Percentiles rank a stretch among this genome's conserved stretches.
Conservation (phyloP, 2,888 invertebrate genomes). For the Acrobeloides nanus region DNA sequence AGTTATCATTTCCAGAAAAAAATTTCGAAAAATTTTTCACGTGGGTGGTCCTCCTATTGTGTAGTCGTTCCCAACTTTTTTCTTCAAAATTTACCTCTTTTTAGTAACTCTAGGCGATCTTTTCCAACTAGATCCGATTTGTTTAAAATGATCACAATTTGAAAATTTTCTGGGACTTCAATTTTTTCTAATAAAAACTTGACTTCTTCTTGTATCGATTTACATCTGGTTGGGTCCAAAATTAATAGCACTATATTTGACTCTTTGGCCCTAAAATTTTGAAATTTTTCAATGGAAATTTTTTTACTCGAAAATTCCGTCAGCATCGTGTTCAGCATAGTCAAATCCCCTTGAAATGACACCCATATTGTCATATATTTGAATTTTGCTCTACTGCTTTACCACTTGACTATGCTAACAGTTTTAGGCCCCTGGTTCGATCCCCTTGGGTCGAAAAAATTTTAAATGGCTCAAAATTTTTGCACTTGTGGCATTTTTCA, state of each 20-base stretch:
- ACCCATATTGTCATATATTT: background rate
- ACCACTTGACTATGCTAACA: too few relatives aligned
- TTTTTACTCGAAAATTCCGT: slow-evolving; percentile 4
- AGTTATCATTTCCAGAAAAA: too few relatives aligned
- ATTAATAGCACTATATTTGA: slow-evolving; percentile 38
- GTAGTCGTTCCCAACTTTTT: too few relatives aligned
- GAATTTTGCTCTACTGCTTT: too few relatives aligned
- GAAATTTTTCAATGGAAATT: background rate
- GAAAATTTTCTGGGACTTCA: background rate
- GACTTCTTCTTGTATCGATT: slow-evolving; percentile 12
- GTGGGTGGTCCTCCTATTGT: too few relatives aligned
- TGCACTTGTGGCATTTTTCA: too few relatives aligned
- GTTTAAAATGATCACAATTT: slow-evolving; percentile 19
- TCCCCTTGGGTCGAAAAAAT: too few relatives aligned
- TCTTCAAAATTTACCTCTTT: slow-evolving; percentile 3
- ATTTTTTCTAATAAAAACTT: slow-evolving; percentile 5
- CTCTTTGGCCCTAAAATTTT: slow-evolving; percentile 24
- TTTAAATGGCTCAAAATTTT: too few relatives aligned
- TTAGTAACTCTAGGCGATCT: slow-evolving; percentile 1
- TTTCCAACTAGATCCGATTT: slow-evolving; percentile 17
- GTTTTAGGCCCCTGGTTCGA: too few relatives aligned
- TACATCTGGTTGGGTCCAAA: slow-evolving; percentile 14
- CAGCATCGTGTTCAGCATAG: background rate
- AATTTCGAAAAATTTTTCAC: too few relatives aligned
- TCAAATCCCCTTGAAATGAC: background rate